Evolutionary conservation across 2,797 vertebrate genomes (phyloP).

Genomic region (Hozukius guyotensis): DNA sequence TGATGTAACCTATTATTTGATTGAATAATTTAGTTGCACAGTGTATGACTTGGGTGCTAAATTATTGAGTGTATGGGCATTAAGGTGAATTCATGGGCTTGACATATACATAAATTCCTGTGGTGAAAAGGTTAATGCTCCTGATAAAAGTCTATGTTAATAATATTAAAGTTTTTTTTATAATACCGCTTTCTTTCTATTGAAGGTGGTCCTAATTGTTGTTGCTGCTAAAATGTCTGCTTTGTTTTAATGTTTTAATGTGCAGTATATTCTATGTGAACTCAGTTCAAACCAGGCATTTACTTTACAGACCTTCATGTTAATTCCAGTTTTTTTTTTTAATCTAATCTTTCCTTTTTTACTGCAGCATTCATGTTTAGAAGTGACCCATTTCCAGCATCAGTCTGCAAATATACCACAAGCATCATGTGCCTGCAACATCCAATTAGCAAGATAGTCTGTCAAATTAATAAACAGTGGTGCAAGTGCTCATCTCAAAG

Average conservation of each 20-base stretch:
- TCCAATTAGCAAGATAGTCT: background rate
- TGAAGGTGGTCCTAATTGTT: background rate
- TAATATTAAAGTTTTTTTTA: background rate
- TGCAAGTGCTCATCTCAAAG: too few species aligned
- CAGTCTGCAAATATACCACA: background rate
- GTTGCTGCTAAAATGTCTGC: background rate
- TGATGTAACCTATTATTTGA: slow-evolving; percentile 26
- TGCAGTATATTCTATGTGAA: background rate
- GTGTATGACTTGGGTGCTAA: slow-evolving; percentile 30
- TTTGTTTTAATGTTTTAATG: background rate
- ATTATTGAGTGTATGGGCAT: slow-evolving; percentile 34
- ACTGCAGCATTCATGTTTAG: background rate
- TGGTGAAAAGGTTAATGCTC: slow-evolving; percentile 28
- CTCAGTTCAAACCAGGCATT: background rate
- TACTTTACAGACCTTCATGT: background rate
- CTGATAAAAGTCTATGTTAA: background rate
- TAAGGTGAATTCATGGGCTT: slow-evolving; percentile 35
- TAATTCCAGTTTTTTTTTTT: background rate
- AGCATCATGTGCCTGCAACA: background rate
- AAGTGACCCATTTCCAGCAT: background rate
- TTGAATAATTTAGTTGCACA: slow-evolving; percentile 41
- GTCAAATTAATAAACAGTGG: too few species aligned
- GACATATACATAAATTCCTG: slow-evolving; percentile 18
- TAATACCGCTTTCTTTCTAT: background rate
- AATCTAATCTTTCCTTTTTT: background rate